Conservation (phyloP, 2,113 vertebrate species). For the Chrysemys picta region DNA sequence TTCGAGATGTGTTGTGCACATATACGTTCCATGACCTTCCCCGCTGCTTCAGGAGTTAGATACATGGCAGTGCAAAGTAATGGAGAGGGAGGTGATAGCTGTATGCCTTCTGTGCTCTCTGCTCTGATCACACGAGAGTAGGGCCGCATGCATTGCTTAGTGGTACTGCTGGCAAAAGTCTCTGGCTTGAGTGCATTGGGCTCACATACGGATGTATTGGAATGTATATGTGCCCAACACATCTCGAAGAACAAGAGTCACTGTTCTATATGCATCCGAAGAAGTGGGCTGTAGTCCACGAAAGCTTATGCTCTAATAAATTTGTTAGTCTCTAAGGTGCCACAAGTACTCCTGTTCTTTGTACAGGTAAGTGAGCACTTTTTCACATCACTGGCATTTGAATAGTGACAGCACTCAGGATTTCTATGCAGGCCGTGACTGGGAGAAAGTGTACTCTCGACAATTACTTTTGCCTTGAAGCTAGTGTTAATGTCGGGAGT, state of each 20-base stretch:
- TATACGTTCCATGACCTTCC: neutral
- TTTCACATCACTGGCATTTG: neutral
- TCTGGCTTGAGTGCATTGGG: neutral
- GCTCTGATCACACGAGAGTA: neutral
- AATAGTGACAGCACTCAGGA: neutral
- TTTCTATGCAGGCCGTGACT: neutral
- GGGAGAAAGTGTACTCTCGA: neutral
- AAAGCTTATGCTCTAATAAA: too few species aligned
- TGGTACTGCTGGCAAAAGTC: neutral
- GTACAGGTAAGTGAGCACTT: neutral
- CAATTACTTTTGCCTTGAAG: neutral
- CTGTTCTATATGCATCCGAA: too few species aligned
- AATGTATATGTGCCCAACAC: neutral
- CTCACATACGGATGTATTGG: neutral
- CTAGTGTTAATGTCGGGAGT: neutral
- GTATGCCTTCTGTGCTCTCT: neutral
- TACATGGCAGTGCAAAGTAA: neutral
- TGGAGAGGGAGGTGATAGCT: neutral
- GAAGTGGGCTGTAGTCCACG: too few species aligned
- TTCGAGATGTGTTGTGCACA: neutral
- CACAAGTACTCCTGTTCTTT: too few species aligned
- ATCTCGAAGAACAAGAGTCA: neutral
- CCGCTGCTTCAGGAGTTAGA: neutral
- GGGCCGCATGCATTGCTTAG: neutral
- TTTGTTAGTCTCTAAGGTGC: too few species aligned